phyloP scores from a whole-genome alignment of 2,113 vertebrate species.

The Laterallus jamaicensis region DNA sequence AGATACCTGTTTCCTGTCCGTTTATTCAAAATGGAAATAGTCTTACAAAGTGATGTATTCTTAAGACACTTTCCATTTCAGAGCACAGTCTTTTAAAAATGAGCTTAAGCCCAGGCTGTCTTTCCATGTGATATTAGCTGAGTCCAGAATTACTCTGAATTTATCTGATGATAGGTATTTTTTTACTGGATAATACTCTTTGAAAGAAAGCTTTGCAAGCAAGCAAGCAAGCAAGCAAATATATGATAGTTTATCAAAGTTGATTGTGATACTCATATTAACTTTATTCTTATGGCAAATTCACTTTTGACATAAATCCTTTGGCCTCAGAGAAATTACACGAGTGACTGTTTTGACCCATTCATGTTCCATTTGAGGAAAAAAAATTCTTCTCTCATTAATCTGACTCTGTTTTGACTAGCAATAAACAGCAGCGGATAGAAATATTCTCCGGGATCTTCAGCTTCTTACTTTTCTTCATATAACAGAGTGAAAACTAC shows the following conservation, averaged over 20 bases:
- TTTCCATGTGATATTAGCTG: neutral
- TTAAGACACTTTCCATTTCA: neutral
- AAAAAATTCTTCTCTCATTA: neutral
- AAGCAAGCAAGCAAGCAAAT: neutral
- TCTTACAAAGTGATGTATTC: neutral
- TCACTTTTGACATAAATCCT: neutral
- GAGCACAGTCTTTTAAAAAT: neutral
- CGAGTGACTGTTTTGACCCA: neutral
- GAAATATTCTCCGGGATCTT: neutral
- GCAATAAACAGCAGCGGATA: neutral
- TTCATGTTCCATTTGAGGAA: neutral
- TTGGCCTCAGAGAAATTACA: neutral
- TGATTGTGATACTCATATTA: neutral
- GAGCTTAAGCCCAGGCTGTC: neutral
- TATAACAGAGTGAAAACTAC: neutral
- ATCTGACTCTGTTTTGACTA: neutral
- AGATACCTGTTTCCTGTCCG: neutral
- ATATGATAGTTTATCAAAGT: neutral
- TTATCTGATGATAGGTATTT: neutral
- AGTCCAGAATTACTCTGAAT: neutral
- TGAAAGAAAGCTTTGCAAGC: neutral
- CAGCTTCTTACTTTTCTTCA: neutral
- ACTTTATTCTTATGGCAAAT: neutral
- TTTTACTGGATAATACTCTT: neutral
- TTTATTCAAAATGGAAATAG: neutral